Evolutionary conservation across 2,888 invertebrate genomes (phyloP), one percentile per base, ranked within the genome.

Genomic region (Euplagia quadripunctaria): DNA sequence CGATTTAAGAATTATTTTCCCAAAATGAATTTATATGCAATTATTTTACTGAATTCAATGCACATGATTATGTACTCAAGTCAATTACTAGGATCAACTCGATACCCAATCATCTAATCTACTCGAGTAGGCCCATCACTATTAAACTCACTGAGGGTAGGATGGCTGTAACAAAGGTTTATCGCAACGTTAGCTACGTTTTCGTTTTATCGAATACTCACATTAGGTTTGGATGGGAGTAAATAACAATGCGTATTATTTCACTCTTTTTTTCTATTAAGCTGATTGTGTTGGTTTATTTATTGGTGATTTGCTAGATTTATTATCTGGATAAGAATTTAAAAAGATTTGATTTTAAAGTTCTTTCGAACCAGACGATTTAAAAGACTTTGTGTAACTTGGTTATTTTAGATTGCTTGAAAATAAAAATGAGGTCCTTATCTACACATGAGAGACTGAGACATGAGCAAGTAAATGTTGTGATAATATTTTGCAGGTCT

Each of bases 81-180:
- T 76, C 73, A 79, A 79, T 82, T 74, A 72, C 51, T 68, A 65
- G 63, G 68, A 49, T 68, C 42, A 65, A 64, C 68, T 72, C 71
- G 75, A 75, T 66, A 75, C 51, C 69, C 68, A 75, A 65, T 70
- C 66, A 72, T 71, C 68, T 78, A 76, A 79, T 79, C 73, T 76
- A 68, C 72, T 82, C 77, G 65, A 80, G 72, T 75, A 83, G 76
- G 76, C 81, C 69, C 86, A 79, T 80, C 77, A 76, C 82, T 82
- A 80, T 81, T 77, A 81, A 82, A 85, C 82, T 82, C 85, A 78
- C 67, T 68, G 68, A 76, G 76, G 83, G 83, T 85, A 87, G 88
- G 86, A 86, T 83, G 87, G 88, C 85, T 83, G 83, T 82, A 86
- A 89, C 90, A 90, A 90, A 89, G 89, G 87, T 89, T 91, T 90